Evolutionary conservation across 2,113 vertebrate species (phyloP).

Genomic region (Microtus ochrogaster): DNA sequence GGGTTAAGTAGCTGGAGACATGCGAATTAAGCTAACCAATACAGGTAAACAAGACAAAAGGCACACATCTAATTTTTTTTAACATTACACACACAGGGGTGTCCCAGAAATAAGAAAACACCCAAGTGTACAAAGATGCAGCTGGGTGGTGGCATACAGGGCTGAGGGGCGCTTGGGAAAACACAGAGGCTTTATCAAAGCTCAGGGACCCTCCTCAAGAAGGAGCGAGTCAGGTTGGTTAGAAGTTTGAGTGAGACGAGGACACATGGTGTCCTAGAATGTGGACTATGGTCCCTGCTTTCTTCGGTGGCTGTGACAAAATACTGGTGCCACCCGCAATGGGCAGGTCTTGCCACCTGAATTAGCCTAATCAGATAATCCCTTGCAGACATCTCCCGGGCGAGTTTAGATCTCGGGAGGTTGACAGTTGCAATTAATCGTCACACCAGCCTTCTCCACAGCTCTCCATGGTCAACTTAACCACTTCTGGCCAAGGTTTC

Average conservation of each 20-base stretch:
- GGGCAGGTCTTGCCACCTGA: background rate
- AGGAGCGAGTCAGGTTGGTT: background rate
- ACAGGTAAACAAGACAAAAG: background rate
- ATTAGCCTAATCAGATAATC: background rate
- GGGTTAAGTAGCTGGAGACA: background rate
- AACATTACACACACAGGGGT: background rate
- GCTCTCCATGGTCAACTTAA: background rate
- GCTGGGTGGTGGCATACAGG: background rate
- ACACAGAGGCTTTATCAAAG: background rate
- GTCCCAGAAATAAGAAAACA: background rate
- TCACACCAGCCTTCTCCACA: background rate
- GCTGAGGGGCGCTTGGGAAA: background rate
- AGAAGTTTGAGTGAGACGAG: no score
- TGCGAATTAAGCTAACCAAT: background rate
- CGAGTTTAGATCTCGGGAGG: background rate
- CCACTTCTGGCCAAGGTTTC: background rate
- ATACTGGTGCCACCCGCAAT: background rate
- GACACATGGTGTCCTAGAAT: background rate
- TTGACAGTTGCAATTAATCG: background rate
- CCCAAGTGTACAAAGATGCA: background rate
- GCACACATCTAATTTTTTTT: background rate
- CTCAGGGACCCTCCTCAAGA: background rate
- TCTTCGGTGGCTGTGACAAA: background rate
- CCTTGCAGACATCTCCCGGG: background rate
- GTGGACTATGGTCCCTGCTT: no score